Evolutionary conservation across 2,888 invertebrate genomes (phyloP), one percentile per base, ranked within the genome.

Genomic region (Nomada fucata): DNA sequence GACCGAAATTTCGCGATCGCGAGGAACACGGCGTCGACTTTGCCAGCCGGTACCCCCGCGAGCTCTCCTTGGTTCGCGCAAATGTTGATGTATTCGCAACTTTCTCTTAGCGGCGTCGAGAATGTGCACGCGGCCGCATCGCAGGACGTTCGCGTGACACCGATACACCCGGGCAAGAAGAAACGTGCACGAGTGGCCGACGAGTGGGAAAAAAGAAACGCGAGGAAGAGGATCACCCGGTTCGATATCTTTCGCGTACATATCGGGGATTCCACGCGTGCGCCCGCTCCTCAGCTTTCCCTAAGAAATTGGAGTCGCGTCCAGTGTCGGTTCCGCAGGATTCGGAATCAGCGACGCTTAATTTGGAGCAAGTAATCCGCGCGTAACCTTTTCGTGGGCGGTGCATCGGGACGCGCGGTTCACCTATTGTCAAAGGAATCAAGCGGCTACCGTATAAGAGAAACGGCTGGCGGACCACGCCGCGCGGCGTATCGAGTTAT

Each of bases 81-180:
- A 87, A 87, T 84, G 86, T 87, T 86, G 84, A 84, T 80, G 85
- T 85, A 81, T 79, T 79, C 85, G 79, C 55, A 55, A 83, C 79
- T 85, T 81, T 82, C 82, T 87, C 81, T 83, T 64, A 26, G 60
- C 74, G 72, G 61, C 61, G 23, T n/a, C 42, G 64, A 70, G 64
- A 36, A 52, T 44, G 57, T 69, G 64, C 47, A 47, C 47, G 11
- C 59, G 44, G n/a, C 68, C 26, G 15, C 61, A 63, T 64, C 63
- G 0, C 55, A 65, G n/a, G 69, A 29, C 60, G 76, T 74, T 60
- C 67, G 68, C 75, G 72, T 47, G 74, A 50, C 77, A 82, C 76
- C 74, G 76, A 80, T 68, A 68, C 42, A 36, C 29, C 44, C n/a
- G 64, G 69, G 70, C 61, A 53, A 82, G 65, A 65, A 18, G 23